Base-by-base conservation (phyloP, 1,140 invertebrate genomes). In the Arctopsyche grandis region DNA sequence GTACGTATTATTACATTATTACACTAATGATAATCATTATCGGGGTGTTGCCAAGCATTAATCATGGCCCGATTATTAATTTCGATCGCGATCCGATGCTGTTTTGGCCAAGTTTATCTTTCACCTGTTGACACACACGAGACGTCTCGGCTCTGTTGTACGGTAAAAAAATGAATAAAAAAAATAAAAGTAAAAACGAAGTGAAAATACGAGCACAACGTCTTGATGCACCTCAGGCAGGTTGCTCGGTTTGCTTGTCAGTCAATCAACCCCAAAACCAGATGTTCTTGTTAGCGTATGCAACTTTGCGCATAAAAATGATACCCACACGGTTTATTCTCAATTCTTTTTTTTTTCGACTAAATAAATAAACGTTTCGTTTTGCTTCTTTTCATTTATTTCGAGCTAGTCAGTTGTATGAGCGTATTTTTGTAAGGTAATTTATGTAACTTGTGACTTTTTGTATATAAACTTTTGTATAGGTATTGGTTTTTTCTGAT, bases 191-290 rank as follows among this genome's bases (percentile, higher is more conserved):
- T 22, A 66, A 26, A 66, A 9, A 22, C 21, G 24, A 12, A 66
- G 63, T 66, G 63, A 66, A 66, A 66, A 66, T 66, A 66, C 63
- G 22, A 46, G 60, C 70, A 78, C 21, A 78, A 71, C 60, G 66
- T 69, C 69, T 71, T 60, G 63, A 58, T 71, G 69, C 58, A 38
- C 70, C 69, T 70, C 79, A 48, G 52, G 69, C 79, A 80, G 79
- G 74, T 80, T 79, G 46, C 66, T 19, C n/a, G 56, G 78, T 38
- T 79, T 22, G 69, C 26, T 48, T 69, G 78, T 79, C 79, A 80
- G 79, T 80, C 79, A 80, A 75, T 80, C 79, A 70, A 76, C 79
- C 74, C 74, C 75, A 48, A 66, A 76, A 52, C 69, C 79, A 80
- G 79, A 80, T 80, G 79, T 70, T 80, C 75, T 56, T 52, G 24